Evolutionary conservation across 2,113 vertebrate species (phyloP).

Genomic region (Heloderma charlesbogerti): DNA sequence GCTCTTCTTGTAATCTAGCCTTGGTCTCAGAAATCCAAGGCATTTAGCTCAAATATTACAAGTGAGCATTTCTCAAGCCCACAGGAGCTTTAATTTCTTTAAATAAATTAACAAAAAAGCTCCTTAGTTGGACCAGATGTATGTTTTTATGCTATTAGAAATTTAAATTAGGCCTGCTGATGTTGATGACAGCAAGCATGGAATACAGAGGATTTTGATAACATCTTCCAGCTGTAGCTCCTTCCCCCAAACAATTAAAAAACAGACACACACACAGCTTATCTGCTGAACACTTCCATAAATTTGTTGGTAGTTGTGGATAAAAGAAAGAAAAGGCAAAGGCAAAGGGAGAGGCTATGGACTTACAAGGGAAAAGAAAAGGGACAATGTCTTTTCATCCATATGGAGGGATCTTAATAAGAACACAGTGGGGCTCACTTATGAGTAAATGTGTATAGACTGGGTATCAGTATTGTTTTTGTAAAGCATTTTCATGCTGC

Average conservation of each 20-base stretch:
- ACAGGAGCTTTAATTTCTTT: not conserved
- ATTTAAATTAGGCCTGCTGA: constrained; percentile 27
- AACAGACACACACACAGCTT: no score
- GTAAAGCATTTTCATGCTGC: no score
- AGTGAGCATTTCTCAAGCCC: not conserved
- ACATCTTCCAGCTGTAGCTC: constrained; percentile 36
- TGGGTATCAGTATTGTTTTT: no score
- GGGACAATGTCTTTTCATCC: no score
- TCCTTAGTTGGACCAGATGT: constrained; percentile 39
- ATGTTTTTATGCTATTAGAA: constrained; percentile 39
- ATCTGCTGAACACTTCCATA: constrained; percentile 21
- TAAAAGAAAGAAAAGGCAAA: constrained; percentile 20
- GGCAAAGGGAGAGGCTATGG: no score
- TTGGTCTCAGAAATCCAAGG: constrained; percentile 10
- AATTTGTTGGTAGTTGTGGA: constrained; percentile 20
- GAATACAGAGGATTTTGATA: constrained; percentile 52
- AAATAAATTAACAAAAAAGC: constrained; percentile 43
- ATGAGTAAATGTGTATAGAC: no score
- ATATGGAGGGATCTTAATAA: no score
- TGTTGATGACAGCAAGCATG: constrained; percentile 18
- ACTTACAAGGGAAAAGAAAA: no score
- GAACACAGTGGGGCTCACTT: no score
- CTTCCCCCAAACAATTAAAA: constrained; percentile 3
- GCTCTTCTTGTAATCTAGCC: not conserved
- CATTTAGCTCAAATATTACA: not conserved